Conservation (phyloP, 2,888 invertebrate genomes). For the Epistrophe grossulariae region DNA sequence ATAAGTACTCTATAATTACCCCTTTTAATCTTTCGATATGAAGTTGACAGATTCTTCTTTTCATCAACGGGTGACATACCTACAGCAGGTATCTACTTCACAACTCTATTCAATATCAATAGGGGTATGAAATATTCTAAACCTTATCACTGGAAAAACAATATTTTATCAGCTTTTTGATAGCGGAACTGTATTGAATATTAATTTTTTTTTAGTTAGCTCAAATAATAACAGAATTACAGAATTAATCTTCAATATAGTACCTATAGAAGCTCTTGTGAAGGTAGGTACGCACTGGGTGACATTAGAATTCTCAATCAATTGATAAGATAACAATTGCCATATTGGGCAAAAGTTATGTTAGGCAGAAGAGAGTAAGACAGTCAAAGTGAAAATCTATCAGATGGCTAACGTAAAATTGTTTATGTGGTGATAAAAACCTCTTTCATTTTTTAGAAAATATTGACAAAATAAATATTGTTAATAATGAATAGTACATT, state of each 20-base stretch:
- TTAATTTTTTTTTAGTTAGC: neutral
- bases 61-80: too few species aligned
- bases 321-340: constrained; percentile 15
- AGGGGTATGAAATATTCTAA: too few species aligned
- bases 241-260: neutral
- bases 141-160: neutral
- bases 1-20: too few species aligned
- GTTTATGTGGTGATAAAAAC: neutral
- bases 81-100: too few species aligned
- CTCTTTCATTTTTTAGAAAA: neutral
- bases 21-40: too few species aligned
- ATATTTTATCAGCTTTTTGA: neutral
- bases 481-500: neutral
- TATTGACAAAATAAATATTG: neutral
- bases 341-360: neutral
- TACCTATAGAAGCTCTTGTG: neutral
- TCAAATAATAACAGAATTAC: neutral
- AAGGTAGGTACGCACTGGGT: neutral
- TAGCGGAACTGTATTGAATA: neutral
- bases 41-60: too few species aligned
- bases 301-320: constrained; percentile 2
- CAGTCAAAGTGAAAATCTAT: neutral
- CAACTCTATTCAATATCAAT: too few species aligned
- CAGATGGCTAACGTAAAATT: neutral
- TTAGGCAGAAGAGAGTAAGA: neutral